A percentile compares a stretch with the other conserved stretches of the same genome.
phyloP scores from a whole-genome alignment of 1,140 invertebrate genomes.

The Heliconius himera region DNA sequence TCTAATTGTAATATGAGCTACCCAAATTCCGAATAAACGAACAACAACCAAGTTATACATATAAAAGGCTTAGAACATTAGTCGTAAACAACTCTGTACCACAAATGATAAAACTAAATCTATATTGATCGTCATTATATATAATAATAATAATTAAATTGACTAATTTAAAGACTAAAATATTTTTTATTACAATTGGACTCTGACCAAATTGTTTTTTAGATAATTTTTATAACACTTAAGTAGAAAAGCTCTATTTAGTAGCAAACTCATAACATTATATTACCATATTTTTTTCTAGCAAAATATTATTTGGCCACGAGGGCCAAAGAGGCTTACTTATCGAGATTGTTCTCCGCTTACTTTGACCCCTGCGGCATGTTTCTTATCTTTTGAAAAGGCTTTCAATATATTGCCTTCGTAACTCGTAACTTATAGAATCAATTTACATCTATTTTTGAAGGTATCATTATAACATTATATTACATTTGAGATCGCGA shows the following conservation, averaged over 20 bases:
- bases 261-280: conserved; percentile 57
- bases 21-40: conserved; percentile 65
- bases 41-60: conserved; percentile 70
- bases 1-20: conserved; percentile 58
- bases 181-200: conserved; percentile 66
- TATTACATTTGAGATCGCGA: conserved; percentile 52
- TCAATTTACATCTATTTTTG: conserved; percentile 36
- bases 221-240: conserved; percentile 60
- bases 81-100: conserved; percentile 52
- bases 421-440: conserved; percentile 8
- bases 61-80: conserved; percentile 63
- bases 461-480: conserved; percentile 36
- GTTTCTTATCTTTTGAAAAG: conserved; percentile 36
- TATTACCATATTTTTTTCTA: conserved; percentile 45
- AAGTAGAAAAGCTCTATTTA: conserved; percentile 62
- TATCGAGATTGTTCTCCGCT: conserved; percentile 2
- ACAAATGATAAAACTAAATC: conserved; percentile 64
- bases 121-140: conserved; percentile 61
- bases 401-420: conserved; percentile 56
- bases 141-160: conserved; percentile 63
- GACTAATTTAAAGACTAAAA: conserved; percentile 67
- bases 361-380: neutral
- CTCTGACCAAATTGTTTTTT: conserved; percentile 60
- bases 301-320: conserved; percentile 50
- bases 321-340: conserved; percentile 12